These are phyloP conservation scores for Syngnathus typhle DNA, from an alignment of 2,113 vertebrate species.

Conservation along the genomic window DNA sequence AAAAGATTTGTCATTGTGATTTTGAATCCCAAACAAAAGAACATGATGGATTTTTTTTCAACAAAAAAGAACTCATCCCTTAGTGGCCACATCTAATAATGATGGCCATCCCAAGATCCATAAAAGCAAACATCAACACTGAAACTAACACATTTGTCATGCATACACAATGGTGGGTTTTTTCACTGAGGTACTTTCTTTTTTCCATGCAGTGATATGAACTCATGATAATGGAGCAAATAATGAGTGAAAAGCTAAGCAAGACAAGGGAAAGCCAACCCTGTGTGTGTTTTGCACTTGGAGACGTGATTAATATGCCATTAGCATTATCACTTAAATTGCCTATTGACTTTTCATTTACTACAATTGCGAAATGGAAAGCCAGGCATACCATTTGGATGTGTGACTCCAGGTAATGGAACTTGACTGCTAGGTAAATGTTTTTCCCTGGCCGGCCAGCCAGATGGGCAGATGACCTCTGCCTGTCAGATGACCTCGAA, in stretches of 20 bases:
- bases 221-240: background rate
- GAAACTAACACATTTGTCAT: background rate
- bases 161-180: background rate
- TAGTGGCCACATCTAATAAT: too few species aligned
- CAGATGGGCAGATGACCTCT: too few species aligned
- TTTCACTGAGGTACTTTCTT: background rate
- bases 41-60: background rate
- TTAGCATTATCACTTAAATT: constrained; percentile 53
- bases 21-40: background rate
- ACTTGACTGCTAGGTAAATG: constrained; percentile 27
- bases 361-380: constrained; percentile 22
- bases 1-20: background rate
- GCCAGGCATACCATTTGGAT: constrained; percentile 7
- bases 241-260: constrained; percentile 1
- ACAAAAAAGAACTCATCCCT: too few species aligned
- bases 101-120: too few species aligned
- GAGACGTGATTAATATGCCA: constrained; percentile 21
- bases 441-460: constrained; percentile 1
- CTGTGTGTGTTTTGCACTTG: background rate
- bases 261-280: too few species aligned
- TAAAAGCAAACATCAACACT: too few species aligned
- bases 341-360: constrained; percentile 51
- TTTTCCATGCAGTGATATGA: background rate
- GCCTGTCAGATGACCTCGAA: constrained; percentile 30
- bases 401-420: constrained; percentile 16